phyloP scores from a whole-genome alignment of 2,888 invertebrate species.

The Standfussiana lucernea region DNA sequence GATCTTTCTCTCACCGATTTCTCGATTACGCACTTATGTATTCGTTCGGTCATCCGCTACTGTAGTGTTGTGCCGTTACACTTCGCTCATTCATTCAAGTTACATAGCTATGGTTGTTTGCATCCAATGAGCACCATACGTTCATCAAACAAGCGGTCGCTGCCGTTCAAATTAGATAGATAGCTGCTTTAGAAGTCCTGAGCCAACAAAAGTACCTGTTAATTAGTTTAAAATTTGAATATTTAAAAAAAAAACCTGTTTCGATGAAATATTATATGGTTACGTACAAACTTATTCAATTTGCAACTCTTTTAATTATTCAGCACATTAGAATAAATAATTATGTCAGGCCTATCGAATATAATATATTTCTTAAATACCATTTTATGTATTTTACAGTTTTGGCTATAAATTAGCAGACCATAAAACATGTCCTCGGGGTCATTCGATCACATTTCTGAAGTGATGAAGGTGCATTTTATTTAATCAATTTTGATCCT shows the following conservation, averaged over 20 bases:
- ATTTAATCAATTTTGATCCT: background rate
- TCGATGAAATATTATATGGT: background rate
- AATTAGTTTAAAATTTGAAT: background rate
- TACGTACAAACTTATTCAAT: background rate
- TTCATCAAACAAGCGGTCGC: too few relatives aligned
- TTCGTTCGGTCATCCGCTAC: conserved; percentile 34
- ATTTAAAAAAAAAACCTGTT: background rate
- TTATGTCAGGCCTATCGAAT: background rate
- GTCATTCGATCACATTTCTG: background rate
- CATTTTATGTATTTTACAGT: background rate
- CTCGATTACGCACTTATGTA: conserved; percentile 73
- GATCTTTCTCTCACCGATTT: conserved; percentile 79
- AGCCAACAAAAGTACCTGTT: background rate
- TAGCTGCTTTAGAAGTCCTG: background rate
- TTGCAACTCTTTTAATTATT: background rate
- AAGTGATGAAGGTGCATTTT: background rate
- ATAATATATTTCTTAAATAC: too few relatives aligned
- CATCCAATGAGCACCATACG: background rate
- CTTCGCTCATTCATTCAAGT: conserved; percentile 7
- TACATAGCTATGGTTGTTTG: background rate
- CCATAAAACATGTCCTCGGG: background rate
- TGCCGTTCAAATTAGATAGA: too few relatives aligned
- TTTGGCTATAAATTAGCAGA: background rate
- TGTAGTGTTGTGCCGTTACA: conserved; percentile 5
- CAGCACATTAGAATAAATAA: background rate